These are phyloP conservation scores for Podocnemis expansa DNA, from an alignment of 2,113 vertebrate species.

Conservation along the genomic window DNA sequence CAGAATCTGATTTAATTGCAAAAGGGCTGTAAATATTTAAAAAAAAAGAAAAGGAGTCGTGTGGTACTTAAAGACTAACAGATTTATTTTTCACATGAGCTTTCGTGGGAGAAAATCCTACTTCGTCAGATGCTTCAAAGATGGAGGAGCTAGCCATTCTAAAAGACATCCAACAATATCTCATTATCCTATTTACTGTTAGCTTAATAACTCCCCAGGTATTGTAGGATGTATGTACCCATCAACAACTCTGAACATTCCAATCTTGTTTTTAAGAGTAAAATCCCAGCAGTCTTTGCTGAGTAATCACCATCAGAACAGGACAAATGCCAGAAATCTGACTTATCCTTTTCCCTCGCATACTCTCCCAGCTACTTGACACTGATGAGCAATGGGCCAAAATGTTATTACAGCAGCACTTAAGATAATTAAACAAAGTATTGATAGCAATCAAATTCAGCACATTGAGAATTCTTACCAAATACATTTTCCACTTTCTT, in stretches of 20 bases:
- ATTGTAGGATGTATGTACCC: not conserved
- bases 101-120: no score
- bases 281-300: not conserved
- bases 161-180: not conserved
- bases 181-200: not conserved
- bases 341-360: not conserved
- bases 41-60: no score
- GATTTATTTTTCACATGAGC: no score
- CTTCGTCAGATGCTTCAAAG: no score
- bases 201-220: not conserved
- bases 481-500: not conserved
- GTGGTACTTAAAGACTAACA: no score
- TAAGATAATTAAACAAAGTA: slow-evolving; percentile 29
- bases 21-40: not conserved
- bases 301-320: not conserved
- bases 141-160: not conserved
- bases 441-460: not conserved
- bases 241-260: not conserved
- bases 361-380: not conserved
- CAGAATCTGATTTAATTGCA: not conserved
- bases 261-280: slow-evolving; percentile 1
- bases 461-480: not conserved
- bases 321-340: not conserved
- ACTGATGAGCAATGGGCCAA: not conserved
- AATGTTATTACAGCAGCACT: not conserved